Evolutionary conservation across 2,797 vertebrate species (phyloP), one percentile per base, ranked within the genome.

Genomic region (Echiichthys vipera): DNA sequence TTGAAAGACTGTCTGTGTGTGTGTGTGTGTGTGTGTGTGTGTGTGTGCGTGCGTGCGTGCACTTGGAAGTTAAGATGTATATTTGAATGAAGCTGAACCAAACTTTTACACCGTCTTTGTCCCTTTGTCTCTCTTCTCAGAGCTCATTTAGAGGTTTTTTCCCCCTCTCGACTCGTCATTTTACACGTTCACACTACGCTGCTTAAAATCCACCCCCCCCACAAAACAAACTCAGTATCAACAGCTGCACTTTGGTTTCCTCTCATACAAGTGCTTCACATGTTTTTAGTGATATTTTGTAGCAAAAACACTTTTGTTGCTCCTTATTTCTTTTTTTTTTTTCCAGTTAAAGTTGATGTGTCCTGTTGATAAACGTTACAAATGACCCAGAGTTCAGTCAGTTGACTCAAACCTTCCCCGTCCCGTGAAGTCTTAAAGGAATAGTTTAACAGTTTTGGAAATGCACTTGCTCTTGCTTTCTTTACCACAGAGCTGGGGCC

Each of bases 31-130:
- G 62, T 59, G 39, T 64, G 65, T 55, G 7, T 70, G 15, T 51
- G 25, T 65, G 20, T 65, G 57, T 67, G 59, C 73, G 69, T 29
- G 40, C n/a, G 65, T 15, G 75, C 29, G 68, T 13, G 68, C 12
- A 72, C 9, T 77, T 45, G 80, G 50, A 73, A 67, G 73, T 85
- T 77, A 80, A 75, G 63, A 76, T 83, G 86, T 82, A 85, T 72
- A 87, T 90, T 81, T 88, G 81, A 90, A 90, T 87, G 89, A 90
- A 90, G 88, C 90, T 89, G 73, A 90, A 91, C 89, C 90, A 89
- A 92, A 90, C 90, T 85, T 91, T 81, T 61, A 77, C 77, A 68
- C 64, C 18, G 53, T 86, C 72, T 84, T 81, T 78, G 80, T 87
- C 74, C 5, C 49, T 87, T 83, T 84, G 61, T 85, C 46, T 87